Percentiles rank a stretch among this genome's conserved stretches.
These are phyloP conservation scores for Gymnoscopelus braueri DNA, from an alignment of 2,797 vertebrate genomes.

Conservation along the genomic window DNA sequence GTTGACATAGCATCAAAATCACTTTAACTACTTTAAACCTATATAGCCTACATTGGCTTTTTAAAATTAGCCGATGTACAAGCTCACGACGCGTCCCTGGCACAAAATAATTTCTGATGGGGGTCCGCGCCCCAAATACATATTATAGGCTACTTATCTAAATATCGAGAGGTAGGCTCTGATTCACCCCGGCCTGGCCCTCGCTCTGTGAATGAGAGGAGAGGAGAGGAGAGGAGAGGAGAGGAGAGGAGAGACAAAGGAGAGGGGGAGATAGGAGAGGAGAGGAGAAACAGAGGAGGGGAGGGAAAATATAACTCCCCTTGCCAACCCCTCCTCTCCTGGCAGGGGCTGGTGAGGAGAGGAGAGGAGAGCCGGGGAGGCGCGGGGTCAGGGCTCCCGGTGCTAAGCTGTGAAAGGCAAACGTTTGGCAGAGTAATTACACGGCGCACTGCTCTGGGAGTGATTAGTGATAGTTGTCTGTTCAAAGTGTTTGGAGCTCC, in stretches of 20 bases:
- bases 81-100: too few species aligned
- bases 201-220: conserved; percentile 8
- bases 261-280: conserved; percentile 12
- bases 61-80: too few species aligned
- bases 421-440: conserved; percentile 86
- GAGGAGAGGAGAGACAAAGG: conserved; percentile 10
- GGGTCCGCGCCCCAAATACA: too few species aligned
- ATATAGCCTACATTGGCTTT: too few species aligned
- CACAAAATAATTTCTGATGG: too few species aligned
- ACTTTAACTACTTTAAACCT: too few species aligned
- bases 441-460: conserved; percentile 83
- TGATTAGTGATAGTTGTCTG: conserved; percentile 85
- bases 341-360: conserved; percentile 11
- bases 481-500: conserved; percentile 80
- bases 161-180: conserved; percentile 77
- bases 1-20: too few species aligned
- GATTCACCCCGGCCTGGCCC: conserved; percentile 10
- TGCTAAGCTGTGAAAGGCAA: conserved; percentile 86
- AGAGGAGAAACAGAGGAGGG: conserved; percentile 34
- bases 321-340: neutral
- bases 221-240: conserved; percentile 12
- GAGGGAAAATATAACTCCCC: too few species aligned
- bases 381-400: conserved; percentile 80
- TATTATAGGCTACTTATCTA: conserved; percentile 60
- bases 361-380: conserved; percentile 82